phyloP scores from a whole-genome alignment of 2,113 vertebrate genomes.

The Poeciliopsis retropinna region DNA sequence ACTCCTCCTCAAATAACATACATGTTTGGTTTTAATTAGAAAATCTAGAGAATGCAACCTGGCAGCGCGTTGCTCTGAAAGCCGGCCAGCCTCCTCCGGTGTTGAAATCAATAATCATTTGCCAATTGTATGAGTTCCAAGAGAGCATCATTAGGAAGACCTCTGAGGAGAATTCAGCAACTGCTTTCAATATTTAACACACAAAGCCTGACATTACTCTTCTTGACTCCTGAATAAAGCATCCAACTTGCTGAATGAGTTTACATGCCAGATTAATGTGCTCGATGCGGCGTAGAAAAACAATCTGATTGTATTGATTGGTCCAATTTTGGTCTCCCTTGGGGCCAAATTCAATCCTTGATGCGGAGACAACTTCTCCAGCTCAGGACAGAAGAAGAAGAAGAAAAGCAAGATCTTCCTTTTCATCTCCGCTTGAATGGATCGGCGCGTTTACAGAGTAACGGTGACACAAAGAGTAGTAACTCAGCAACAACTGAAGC shows the following conservation, averaged over 20 bases:
- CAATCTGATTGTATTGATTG: conserved; percentile 70
- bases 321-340: conserved; percentile 41
- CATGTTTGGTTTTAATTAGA: conserved; percentile 42
- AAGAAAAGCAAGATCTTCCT: conserved; percentile 11
- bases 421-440: conserved; percentile 31
- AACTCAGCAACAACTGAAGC: neutral
- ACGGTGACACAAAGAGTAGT: conserved; percentile 9
- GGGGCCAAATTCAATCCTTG: conserved; percentile 43
- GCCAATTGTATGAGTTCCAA: conserved; percentile 67
- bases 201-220: conserved; percentile 40
- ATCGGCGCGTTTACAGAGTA: conserved; percentile 15
- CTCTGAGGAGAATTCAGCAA: conserved; percentile 47
- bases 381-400: conserved; percentile 35
- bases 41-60: conserved; percentile 42
- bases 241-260: conserved; percentile 33
- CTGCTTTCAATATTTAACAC: conserved; percentile 55
- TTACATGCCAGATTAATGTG: conserved; percentile 43
- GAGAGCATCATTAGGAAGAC: conserved; percentile 60
- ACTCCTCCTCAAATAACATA: conserved; percentile 29
- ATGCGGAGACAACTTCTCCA: conserved; percentile 43
- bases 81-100: conserved; percentile 48
- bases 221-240: conserved; percentile 31
- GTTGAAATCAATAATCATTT: conserved; percentile 68
- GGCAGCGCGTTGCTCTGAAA: conserved; percentile 32
- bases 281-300: conserved; percentile 39